phyloP scores from a whole-genome alignment of 1,140 invertebrate genomes.

The Orchesella cincta region DNA sequence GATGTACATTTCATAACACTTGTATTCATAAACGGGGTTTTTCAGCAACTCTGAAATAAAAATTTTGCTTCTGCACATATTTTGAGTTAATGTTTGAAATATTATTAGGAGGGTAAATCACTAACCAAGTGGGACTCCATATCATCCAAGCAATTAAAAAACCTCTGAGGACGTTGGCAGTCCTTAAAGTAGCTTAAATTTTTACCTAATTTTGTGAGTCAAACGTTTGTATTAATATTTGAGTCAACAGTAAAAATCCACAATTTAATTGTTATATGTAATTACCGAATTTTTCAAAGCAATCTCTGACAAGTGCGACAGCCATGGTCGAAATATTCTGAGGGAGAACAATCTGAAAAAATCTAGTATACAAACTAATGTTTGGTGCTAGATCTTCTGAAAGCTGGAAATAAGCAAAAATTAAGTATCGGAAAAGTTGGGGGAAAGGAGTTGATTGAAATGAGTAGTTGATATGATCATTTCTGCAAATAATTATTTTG shows the following conservation, averaged over 20 bases:
- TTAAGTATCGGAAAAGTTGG: neutral
- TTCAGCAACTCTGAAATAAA: too few relatives aligned
- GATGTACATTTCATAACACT: too few relatives aligned
- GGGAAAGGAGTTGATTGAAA: neutral
- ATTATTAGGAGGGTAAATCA: too few relatives aligned
- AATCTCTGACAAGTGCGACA: neutral
- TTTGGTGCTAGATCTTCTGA: neutral
- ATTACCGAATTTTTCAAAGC: neutral
- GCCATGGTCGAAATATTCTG: neutral
- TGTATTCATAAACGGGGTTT: too few relatives aligned
- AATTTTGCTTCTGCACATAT: too few relatives aligned
- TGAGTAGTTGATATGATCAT: too few relatives aligned
- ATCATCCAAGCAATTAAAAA: too few relatives aligned
- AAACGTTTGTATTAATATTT: neutral
- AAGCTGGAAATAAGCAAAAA: neutral
- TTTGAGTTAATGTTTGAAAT: too few relatives aligned
- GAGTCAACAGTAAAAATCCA: neutral
- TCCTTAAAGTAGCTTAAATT: too few relatives aligned
- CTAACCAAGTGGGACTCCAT: too few relatives aligned
- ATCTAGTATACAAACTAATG: neutral
- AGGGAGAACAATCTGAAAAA: neutral
- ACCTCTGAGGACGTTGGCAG: too few relatives aligned
- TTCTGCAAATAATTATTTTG: too few relatives aligned
- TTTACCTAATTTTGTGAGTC: neutral
- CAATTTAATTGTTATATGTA: neutral